These are phyloP conservation scores for Drosophila tripunctata DNA, from an alignment of 2,888 invertebrate genomes.

Conservation along the genomic window DNA sequence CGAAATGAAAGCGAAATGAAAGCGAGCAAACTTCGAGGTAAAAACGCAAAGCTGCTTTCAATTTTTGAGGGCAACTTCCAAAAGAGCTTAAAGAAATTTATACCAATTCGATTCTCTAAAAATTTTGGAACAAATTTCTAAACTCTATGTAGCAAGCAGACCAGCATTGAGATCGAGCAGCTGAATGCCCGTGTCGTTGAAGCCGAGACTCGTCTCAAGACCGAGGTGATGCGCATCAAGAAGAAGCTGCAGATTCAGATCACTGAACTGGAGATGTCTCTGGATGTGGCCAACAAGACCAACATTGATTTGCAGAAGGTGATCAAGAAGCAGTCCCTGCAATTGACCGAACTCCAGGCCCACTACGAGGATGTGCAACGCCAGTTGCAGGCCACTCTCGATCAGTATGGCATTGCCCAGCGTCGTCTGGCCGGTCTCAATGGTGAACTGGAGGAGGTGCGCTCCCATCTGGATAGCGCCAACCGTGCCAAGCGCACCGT, in stretches of 20 bases:
- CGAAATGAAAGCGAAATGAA: constrained; percentile 32
- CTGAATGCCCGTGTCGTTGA: constrained; percentile 97
- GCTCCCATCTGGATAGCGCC: constrained; percentile 96
- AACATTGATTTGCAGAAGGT: constrained; percentile 98
- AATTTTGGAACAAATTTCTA: neutral
- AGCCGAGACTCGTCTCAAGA: constrained; percentile 97
- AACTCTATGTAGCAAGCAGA: constrained; percentile 92
- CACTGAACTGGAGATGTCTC: constrained; percentile 97
- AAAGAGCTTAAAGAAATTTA: neutral
- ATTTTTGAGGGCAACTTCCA: constrained; percentile 57
- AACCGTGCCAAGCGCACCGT: constrained; percentile 95
- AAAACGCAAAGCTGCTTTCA: constrained; percentile 15
- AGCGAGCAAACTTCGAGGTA: constrained; percentile 46
- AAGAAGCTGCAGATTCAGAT: constrained; percentile 99
- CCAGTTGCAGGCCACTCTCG: constrained; percentile 97
- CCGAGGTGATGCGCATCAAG: constrained; percentile 98
- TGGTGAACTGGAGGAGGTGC: constrained; percentile 97
- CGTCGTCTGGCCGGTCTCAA: constrained; percentile 95
- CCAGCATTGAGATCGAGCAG: constrained; percentile 98
- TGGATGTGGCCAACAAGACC: constrained; percentile 99
- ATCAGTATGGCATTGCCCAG: constrained; percentile 95
- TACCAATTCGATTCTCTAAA: neutral
- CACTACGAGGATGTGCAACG: constrained; percentile 98
- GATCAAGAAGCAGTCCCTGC: constrained; percentile 98
- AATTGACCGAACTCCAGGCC: constrained; percentile 95